Evolutionary conservation across 2,888 invertebrate species (phyloP), one percentile per base, ranked within the genome.

Genomic region (Polia nebulosa): DNA sequence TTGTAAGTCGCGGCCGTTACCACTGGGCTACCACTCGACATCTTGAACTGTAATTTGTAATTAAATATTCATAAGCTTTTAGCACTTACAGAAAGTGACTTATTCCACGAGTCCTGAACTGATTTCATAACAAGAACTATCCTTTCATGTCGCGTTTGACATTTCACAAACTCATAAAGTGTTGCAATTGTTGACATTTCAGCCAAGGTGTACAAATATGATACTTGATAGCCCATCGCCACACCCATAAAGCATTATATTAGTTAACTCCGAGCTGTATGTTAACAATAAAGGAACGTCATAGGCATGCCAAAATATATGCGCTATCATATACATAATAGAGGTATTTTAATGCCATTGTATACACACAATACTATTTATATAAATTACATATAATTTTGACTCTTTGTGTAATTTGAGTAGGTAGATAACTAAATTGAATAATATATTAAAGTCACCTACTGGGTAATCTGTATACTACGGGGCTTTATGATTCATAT

Each of bases 151-250:
- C 44, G 22, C 32, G 17, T 65, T 52, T 80, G 70, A 73, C 69
- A 81, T 81, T 78, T 58, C 53, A 36, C 36, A 36, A 9, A 11
- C 44, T 68, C 64, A 57, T 57, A 61, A 52, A 59, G 44, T 81
- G 45, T 73, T 44, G 73, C 61, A 69, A 79, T 69, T 70, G 36
- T 58, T 81, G 69, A 63, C 81, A 77, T 81, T 77, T 61, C 20
- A 34, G 60, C 51, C 41, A 56, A 44, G 27, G 58, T 27, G 41
- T 56, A 74, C 51, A 74, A 77, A 77, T 69, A 66, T 65, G 65
- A 79, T 63, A 65, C 32, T 22, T 65, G 69, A 69, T 74, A 77
- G 36, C 45, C 58, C 58, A 72, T 63, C 20, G 57, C 44, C 79
- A 75, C 69, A 56, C 79, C 77, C 58, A 69, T 69, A 53, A 7